A percentile compares a stretch with the other conserved stretches of the same genome.
Conservation (phyloP, 2,888 invertebrate genomes). For the Tiliacea citrago region DNA sequence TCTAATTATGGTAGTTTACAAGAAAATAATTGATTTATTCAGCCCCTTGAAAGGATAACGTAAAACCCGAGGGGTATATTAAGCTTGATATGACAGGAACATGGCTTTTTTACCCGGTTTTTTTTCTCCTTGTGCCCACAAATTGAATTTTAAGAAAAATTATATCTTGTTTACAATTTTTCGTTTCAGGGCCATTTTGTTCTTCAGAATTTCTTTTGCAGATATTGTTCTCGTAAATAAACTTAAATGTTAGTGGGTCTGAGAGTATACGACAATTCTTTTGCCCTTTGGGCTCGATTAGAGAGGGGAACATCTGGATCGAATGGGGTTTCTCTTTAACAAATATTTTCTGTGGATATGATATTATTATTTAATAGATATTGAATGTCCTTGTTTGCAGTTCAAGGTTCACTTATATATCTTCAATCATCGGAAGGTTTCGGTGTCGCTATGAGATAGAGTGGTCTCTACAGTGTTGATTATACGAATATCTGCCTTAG, state of each 20-base stretch:
- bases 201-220: constrained; percentile 11
- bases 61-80: constrained; percentile 21
- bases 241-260: constrained; percentile 23
- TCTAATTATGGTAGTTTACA: constrained; percentile 54
- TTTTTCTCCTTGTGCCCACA: background rate
- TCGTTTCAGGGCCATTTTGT: constrained; percentile 13
- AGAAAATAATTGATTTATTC: constrained; percentile 55
- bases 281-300: constrained; percentile 29
- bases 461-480: background rate
- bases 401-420: background rate
- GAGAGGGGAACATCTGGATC: constrained; percentile 14
- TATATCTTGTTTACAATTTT: constrained; percentile 7
- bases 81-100: constrained; percentile 29
- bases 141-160: constrained; percentile 23
- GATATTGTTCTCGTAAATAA: constrained; percentile 23
- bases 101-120: background rate
- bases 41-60: constrained; percentile 14
- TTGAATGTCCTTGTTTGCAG: constrained; percentile 13
- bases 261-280: constrained; percentile 29
- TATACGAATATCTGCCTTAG: background rate
- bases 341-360: constrained; percentile 16
- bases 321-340: constrained; percentile 8
- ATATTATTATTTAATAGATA: constrained; percentile 1
- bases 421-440: background rate
- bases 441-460: background rate